Evolutionary conservation across 2,797 vertebrate genomes (phyloP).

Genomic region (Sphaeramia orbicularis): DNA sequence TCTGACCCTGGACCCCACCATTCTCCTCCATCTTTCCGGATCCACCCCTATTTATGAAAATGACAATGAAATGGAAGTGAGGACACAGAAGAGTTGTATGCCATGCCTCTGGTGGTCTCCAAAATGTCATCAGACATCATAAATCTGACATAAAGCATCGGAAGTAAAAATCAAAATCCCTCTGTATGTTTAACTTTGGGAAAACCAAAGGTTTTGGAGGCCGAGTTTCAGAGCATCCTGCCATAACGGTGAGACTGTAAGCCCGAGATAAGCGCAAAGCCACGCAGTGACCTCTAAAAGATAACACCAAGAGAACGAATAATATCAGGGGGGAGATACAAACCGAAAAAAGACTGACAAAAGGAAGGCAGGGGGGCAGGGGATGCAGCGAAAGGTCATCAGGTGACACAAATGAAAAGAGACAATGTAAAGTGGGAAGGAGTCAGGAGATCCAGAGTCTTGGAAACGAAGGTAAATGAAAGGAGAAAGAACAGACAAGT

Average conservation of each 20-base stretch:
- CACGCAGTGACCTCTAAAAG: conserved; percentile 19
- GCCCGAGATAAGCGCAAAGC: conserved; percentile 7
- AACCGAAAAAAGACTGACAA: conserved; percentile 8
- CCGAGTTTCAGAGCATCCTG: neutral
- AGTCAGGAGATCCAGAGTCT: conserved; percentile 39
- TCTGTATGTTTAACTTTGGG: conserved; percentile 10
- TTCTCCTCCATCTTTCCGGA: too few species aligned
- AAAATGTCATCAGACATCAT: conserved; percentile 41
- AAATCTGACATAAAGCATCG: conserved; percentile 18
- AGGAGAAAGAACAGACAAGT: conserved; percentile 14
- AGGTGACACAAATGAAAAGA: conserved; percentile 47
- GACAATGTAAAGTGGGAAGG: conserved; percentile 38
- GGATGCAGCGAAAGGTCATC: conserved; percentile 46
- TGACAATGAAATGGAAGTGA: neutral
- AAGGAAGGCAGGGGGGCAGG: conserved; percentile 4
- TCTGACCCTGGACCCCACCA: too few species aligned
- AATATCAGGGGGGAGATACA: conserved; percentile 16
- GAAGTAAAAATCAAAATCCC: neutral
- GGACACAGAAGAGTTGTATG: neutral
- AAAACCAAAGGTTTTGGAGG: conserved; percentile 13
- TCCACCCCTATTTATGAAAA: conserved; percentile 6
- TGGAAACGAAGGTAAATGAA: conserved; percentile 33
- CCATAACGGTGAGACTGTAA: neutral
- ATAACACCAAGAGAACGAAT: conserved; percentile 14
- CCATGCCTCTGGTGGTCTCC: conserved; percentile 12